Base-by-base conservation (phyloP, 2,113 vertebrate genomes). In the Lasiurus cinereus region DNA sequence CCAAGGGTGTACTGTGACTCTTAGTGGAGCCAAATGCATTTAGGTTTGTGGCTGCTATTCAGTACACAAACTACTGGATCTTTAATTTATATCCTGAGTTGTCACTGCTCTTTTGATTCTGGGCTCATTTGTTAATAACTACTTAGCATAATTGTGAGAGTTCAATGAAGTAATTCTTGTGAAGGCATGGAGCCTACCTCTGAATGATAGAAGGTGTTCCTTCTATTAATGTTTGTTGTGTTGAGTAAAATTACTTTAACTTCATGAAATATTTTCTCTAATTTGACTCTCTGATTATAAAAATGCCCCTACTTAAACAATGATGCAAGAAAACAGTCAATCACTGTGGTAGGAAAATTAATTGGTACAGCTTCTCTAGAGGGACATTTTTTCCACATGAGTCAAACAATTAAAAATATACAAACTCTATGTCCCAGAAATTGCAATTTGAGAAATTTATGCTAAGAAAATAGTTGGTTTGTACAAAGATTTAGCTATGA, bases 191-290 rank as follows among this genome's bases (percentile, higher is more conserved):
- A 29, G 39, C 33, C 13, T 43, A 74, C 1, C 6, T 66, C 43
- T n/a, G 19, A 8, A 10, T 36, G 12, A 16, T 12, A 29, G 2
- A 6, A 77, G 10, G 33, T 24, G 4, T 76, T 13, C 10, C 18
- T 70, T 29, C 10, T 14, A 18, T 31, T 50, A 56, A 72, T 19
- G 4, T 88, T n/a, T 77, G 54, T 64, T 78, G 56, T 29, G 62
- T 43, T 64, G 36, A 85, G 6, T 14, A 77, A 95, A 77, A 15
- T 82, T 46, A 56, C 83, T 96, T 29, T 95, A 24, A 72, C 54
- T 79, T 91, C n/a, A 24, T 54, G 46, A 87, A 93, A 83, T 90
- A 91, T 83, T 29, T 64, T 85, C 29, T 92, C 64, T 80, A 59
- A 70, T 93, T 31, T 43, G 27, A 85, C 43, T 74, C 83, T 83